Evolutionary conservation across 1,140 invertebrate genomes (phyloP).

Genomic region (Centruroides vittatus): DNA sequence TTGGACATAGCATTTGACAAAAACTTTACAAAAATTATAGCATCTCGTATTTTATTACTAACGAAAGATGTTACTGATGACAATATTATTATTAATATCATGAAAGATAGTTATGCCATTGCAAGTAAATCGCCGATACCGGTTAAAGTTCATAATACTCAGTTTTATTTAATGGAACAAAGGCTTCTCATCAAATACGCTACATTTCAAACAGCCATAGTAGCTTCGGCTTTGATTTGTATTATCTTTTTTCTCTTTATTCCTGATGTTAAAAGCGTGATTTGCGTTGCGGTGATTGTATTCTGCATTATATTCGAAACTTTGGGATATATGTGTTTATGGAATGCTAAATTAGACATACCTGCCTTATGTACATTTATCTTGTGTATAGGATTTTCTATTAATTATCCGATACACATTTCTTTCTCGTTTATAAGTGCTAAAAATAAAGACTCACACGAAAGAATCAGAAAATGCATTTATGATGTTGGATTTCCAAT

Average conservation of each 20-base stretch:
- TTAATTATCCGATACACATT: conserved; percentile 93
- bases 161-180: conserved; percentile 80
- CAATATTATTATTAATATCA: conserved; percentile 80
- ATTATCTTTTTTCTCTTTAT: conserved; percentile 89
- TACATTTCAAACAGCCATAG: conserved; percentile 73
- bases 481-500: neutral
- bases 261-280: conserved; percentile 76
- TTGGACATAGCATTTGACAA: conserved; percentile 73
- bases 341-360: conserved; percentile 85
- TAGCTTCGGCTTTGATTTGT: conserved; percentile 88
- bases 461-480: neutral
- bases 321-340: conserved; percentile 88
- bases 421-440: conserved; percentile 51
- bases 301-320: conserved; percentile 91
- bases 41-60: conserved; percentile 73
- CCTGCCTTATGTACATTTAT: conserved; percentile 98
- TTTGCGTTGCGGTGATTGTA: conserved; percentile 91
- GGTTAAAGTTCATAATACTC: conserved; percentile 27
- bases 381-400: conserved; percentile 95
- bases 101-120: conserved; percentile 56
- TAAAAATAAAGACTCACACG: neutral
- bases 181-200: conserved; percentile 35
- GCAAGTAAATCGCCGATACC: conserved; percentile 61
- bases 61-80: conserved; percentile 76
- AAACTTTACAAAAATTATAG: conserved; percentile 51